Percentiles rank a stretch among this genome's conserved stretches.
phyloP scores from a whole-genome alignment of 2,113 vertebrate genomes.

The Muntiacus reevesi region DNA sequence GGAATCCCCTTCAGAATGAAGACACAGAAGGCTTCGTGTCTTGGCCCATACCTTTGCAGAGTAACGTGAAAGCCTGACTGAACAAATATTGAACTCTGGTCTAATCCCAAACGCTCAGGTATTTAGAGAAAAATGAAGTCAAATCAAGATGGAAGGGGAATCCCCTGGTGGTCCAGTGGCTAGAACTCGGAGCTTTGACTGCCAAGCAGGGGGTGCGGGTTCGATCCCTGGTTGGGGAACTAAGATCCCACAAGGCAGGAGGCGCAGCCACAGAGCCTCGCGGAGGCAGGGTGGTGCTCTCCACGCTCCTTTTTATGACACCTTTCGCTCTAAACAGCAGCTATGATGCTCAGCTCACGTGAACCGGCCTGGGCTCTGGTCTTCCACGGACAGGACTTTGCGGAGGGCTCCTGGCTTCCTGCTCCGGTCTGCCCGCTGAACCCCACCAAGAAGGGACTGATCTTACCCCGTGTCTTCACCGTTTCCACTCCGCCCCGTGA shows the following conservation, averaged over 20 bases:
- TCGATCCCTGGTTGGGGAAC: neutral
- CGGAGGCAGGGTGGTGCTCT: fast-evolving
- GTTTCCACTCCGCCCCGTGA: fast-evolving
- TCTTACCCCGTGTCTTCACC: neutral
- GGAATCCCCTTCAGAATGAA: fast-evolving
- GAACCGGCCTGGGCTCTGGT: neutral
- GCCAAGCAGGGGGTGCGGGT: fast-evolving
- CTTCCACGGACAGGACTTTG: fast-evolving
- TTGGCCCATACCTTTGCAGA: neutral
- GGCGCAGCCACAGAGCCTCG: neutral
- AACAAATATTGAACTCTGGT: neutral
- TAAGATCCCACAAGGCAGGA: neutral
- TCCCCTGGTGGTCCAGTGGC: neutral
- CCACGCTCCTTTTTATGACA: neutral
- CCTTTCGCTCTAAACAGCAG: fast-evolving
- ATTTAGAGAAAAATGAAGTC: neutral
- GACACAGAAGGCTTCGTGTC: fast-evolving
- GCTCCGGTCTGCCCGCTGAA: neutral
- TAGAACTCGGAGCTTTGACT: neutral
- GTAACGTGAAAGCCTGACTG: neutral
- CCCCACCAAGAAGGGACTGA: fast-evolving
- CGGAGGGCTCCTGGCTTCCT: neutral
- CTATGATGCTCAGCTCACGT: fast-evolving
- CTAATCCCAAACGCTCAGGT: neutral
- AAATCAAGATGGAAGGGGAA: neutral